These are phyloP conservation scores for Eufriesea mexicana DNA, from an alignment of 1,140 invertebrate genomes.

Conservation along the genomic window DNA sequence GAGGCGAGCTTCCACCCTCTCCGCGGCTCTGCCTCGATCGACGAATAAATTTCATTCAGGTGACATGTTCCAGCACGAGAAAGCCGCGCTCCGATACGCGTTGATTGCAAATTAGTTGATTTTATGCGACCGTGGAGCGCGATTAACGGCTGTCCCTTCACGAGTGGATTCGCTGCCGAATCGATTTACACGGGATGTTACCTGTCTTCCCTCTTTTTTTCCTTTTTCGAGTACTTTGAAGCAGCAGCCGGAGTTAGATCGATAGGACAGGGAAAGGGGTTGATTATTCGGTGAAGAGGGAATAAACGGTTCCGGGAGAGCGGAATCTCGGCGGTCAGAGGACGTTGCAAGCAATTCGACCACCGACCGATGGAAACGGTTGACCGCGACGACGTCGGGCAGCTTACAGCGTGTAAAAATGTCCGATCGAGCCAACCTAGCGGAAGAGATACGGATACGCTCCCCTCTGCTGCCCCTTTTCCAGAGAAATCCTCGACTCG, in stretches of 20 bases:
- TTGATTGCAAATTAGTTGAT: constrained; percentile 36
- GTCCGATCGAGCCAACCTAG: constrained; percentile 24
- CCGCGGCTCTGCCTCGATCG: constrained; percentile 28
- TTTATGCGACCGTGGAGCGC: constrained; percentile 16
- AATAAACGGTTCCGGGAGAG: not conserved
- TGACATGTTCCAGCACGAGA: not conserved
- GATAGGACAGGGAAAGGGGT: not conserved
- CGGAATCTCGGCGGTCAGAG: not conserved
- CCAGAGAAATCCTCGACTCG: too few species aligned
- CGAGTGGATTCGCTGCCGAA: not conserved
- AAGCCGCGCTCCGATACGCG: not conserved
- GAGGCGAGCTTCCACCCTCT: constrained; percentile 21
- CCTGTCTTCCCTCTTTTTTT: not conserved
- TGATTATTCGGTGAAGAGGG: not conserved
- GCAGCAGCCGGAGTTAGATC: not conserved
- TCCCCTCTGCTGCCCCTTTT: not conserved
- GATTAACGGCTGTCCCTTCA: constrained; percentile 8
- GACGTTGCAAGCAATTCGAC: not conserved
- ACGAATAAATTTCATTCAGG: constrained; percentile 48
- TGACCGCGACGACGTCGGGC: not conserved
- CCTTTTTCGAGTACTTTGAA: not conserved
- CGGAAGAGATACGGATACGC: constrained; percentile 45
- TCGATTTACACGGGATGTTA: constrained; percentile 1
- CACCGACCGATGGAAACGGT: too few species aligned
- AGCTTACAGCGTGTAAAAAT: not conserved